phyloP scores from a whole-genome alignment of 2,888 invertebrate species.

The Pogonocherus hispidulus region DNA sequence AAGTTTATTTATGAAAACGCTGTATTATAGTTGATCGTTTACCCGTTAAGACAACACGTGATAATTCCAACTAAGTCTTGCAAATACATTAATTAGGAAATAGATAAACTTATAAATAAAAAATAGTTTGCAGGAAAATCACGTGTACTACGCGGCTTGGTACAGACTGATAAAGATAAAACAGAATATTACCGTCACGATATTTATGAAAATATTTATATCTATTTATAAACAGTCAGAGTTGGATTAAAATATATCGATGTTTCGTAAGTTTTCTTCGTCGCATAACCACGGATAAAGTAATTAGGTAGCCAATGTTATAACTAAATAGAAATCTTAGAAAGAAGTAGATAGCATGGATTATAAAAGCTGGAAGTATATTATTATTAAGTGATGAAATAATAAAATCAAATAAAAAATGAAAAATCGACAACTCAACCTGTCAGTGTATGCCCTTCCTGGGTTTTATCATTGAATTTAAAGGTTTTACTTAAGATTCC shows the following conservation, averaged over 20 bases:
- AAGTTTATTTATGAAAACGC: background rate
- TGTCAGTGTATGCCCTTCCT: too few relatives aligned
- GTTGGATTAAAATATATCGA: background rate
- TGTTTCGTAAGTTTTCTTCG: too few relatives aligned
- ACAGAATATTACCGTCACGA: background rate
- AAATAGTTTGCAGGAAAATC: slow-evolving; percentile 13
- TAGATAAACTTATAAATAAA: slow-evolving; percentile 2
- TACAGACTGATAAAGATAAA: slow-evolving; percentile 3
- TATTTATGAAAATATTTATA: slow-evolving; percentile 4
- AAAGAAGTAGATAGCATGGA: background rate
- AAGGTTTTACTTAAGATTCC: too few relatives aligned
- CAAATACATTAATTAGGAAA: slow-evolving; percentile 1
- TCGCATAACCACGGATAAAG: too few relatives aligned
- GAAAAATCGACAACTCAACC: too few relatives aligned
- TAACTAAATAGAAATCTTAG: too few relatives aligned
- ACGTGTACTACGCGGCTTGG: slow-evolving; percentile 4
- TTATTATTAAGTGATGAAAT: too few relatives aligned
- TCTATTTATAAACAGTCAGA: background rate
- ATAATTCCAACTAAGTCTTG: background rate
- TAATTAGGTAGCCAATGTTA: too few relatives aligned
- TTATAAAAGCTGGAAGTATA: too few relatives aligned
- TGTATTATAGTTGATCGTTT: background rate
- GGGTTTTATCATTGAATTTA: too few relatives aligned
- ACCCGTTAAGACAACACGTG: background rate
- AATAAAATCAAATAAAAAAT: too few relatives aligned